A percentile compares a stretch with the other conserved stretches of the same genome.
These are phyloP conservation scores for Julus scanicus DNA, from an alignment of 2,888 invertebrate genomes.

Conservation along the genomic window DNA sequence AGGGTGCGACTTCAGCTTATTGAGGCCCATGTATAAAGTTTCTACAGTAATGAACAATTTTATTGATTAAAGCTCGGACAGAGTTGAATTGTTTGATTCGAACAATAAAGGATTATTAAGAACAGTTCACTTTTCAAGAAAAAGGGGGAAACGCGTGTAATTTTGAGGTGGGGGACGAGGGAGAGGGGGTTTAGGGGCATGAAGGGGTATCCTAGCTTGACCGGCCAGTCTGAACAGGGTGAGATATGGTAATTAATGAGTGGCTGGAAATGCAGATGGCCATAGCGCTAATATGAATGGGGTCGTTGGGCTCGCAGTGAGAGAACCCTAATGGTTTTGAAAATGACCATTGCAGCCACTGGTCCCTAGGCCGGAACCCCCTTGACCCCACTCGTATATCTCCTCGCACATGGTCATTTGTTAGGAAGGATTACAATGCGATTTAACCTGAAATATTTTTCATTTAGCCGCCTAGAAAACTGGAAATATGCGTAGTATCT, in stretches of 20 bases:
- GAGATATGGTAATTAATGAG: constrained; percentile 51
- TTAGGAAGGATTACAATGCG: constrained; percentile 46
- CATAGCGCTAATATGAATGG: constrained; percentile 22
- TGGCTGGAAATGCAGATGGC: constrained; percentile 46
- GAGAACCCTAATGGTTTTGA: constrained; percentile 7
- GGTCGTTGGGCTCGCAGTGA: constrained; percentile 28
- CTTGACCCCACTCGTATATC: constrained; percentile 25
- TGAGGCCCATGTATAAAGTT: neutral
- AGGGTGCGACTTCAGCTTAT: neutral
- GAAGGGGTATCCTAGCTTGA: neutral
- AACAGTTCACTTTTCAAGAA: constrained; percentile 46
- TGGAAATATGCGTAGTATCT: constrained; percentile 9
- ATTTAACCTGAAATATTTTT: constrained; percentile 51
- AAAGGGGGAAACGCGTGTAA: neutral
- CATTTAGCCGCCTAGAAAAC: constrained; percentile 43
- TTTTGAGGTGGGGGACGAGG: neutral
- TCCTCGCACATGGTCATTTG: constrained; percentile 46
- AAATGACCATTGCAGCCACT: constrained; percentile 27
- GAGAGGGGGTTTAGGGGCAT: neutral
- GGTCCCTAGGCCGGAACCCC: constrained; percentile 27
- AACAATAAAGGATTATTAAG: constrained; percentile 51
- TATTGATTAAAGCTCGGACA: constrained; percentile 44
- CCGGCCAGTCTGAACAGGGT: constrained; percentile 41
- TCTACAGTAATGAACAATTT: neutral
- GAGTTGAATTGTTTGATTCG: constrained; percentile 32